phyloP scores from a whole-genome alignment of 2,113 vertebrate genomes.

The Phaethornis superciliosus region DNA sequence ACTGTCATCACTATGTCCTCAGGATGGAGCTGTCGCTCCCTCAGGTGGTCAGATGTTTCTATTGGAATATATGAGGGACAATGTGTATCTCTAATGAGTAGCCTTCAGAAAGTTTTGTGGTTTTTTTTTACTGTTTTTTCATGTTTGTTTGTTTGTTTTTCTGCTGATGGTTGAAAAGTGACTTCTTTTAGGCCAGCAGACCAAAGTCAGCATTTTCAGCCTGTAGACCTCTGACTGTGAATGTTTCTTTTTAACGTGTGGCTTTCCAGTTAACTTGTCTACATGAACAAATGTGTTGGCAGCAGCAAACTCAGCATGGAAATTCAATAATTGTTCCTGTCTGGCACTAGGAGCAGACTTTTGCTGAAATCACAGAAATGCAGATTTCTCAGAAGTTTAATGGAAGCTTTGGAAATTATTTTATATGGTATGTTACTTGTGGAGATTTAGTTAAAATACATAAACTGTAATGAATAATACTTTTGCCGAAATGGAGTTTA shows the following conservation, averaged over 20 bases:
- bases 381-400: neutral
- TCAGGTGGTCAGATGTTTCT: neutral
- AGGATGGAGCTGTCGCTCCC: neutral
- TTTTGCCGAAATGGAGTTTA: neutral
- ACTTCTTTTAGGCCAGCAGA: neutral
- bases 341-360: neutral
- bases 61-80: neutral
- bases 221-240: neutral
- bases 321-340: neutral
- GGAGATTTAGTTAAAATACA: neutral
- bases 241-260: neutral
- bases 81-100: neutral
- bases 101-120: neutral
- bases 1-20: neutral
- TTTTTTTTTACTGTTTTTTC: neutral
- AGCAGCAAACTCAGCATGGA: neutral
- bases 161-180: neutral
- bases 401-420: neutral
- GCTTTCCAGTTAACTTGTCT: constrained; percentile 6
- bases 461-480: neutral
- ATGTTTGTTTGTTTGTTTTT: neutral
- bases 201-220: neutral
- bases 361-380: neutral
- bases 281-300: neutral
- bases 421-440: neutral